Evolutionary conservation across 2,113 vertebrate species (phyloP), one percentile per base, ranked within the genome.

Genomic region (Cryptomyrus ogoouensis): DNA sequence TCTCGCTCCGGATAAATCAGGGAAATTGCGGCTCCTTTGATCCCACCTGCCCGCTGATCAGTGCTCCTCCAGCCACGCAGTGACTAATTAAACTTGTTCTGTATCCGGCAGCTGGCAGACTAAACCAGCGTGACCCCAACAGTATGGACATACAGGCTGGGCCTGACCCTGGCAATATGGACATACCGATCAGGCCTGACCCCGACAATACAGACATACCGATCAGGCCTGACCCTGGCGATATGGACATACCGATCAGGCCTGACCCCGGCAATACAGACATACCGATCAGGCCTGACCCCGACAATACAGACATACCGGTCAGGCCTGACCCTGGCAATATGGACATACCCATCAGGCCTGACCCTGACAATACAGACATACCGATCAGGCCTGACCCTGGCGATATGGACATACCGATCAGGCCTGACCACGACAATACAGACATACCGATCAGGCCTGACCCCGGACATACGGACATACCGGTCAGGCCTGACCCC

Each of bases 1-100:
- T 80, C 74, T 17, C 35, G 15, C 96, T 94, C 95, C 93, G 94
- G 95, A 94, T 86, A 24, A 31, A 35, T 35, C n/a, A n/a, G 12
- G 47, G 17, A 53, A 87, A 87, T 13, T 5, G 10, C 94, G 94
- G 62, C 92, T 93, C 92, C 95, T 96, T 97, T 97, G 96, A 97
- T 97, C 96, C 96, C 93, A 90, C 94, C 90, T 83, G 85, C 96
- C 95, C 93, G 92, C 86, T 92, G 92, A 92, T 56, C 93, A 95
- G 96, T 95, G 95, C 91, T 93, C 47, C 95, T 92, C 21, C 10
- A 42, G 17, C 42, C 27, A 8, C 86, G 87, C 85, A 88, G 49
- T 88, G 53, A 91, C 88, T 91, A 92, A 94, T 93, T 93, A 90
- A 90, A 90, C 84, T 84, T 91, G 50, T 91, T 89, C 87, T 91